Base-by-base conservation (phyloP, 2,888 invertebrate species). In the Lomographa bimaculata region DNA sequence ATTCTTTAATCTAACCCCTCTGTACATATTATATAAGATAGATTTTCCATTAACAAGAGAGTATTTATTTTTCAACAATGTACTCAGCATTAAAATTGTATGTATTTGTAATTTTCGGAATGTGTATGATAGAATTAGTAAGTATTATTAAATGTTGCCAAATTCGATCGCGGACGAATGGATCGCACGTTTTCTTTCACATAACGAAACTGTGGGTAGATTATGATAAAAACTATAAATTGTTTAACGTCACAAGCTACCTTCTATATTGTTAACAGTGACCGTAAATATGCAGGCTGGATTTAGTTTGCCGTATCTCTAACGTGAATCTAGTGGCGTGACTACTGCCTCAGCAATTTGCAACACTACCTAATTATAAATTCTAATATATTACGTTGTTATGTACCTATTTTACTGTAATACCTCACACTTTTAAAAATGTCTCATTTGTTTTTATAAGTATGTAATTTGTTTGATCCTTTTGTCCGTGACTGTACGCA, bases 131-230 rank as follows among this genome's bases (percentile, higher is more conserved):
- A 33, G 40, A 42, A 64, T 40, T 51, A 55, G 53, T 56, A 57
- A 63, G 50, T 57, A 57, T 60, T 55, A 57, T 60, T 55, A 57
- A 57, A 58, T 60, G 68, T 71, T 72, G 74, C 74, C 72, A 78
- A 77, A 73, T 61, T 57, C 48, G 16, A 38, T 61, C 46, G 33
- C 52, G 56, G 57, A n/a, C n/a, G n/a, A n/a, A n/a, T n/a, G n/a
- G n/a, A n/a, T n/a, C n/a, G n/a, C n/a, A n/a, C n/a, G n/a, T n/a
- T n/a, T n/a, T n/a, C n/a, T n/a, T n/a, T n/a, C n/a, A n/a, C n/a
- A n/a, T n/a, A n/a, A n/a, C n/a, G n/a, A n/a, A n/a, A n/a, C n/a
- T n/a, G n/a, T n/a, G n/a, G n/a, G n/a, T n/a, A n/a, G n/a, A n/a
- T n/a, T n/a, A n/a, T n/a, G n/a, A n/a, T n/a, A n/a, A n/a, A n/a